Percentiles rank a stretch among this genome's conserved stretches.
These are phyloP conservation scores for Hymenopus coronatus DNA, from an alignment of 2,888 invertebrate species.

Conservation along the genomic window DNA sequence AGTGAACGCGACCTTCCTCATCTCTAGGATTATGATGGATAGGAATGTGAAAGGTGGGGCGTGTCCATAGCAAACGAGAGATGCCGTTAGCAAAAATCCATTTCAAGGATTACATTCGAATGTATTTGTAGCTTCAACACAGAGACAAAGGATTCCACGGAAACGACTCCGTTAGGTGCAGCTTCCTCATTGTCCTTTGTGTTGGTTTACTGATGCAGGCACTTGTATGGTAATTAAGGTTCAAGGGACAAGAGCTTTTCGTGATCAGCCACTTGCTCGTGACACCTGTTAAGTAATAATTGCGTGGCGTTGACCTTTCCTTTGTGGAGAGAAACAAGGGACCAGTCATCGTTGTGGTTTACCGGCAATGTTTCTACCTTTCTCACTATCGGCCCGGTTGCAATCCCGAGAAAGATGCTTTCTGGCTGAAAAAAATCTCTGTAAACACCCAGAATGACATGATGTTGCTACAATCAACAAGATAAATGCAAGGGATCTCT, in stretches of 20 bases:
- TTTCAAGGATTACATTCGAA: background rate
- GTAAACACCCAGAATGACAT: too few relatives aligned
- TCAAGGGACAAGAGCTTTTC: background rate
- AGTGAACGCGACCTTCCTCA: background rate
- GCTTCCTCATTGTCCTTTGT: background rate
- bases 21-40: background rate
- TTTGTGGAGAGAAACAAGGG: too few relatives aligned
- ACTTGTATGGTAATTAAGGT: background rate
- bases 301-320: background rate
- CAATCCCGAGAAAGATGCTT: too few relatives aligned
- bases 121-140: background rate
- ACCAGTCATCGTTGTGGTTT: too few relatives aligned
- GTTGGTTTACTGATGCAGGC: background rate
- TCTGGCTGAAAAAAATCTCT: too few relatives aligned
- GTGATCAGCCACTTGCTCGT: background rate
- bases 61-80: background rate
- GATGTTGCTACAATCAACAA: too few relatives aligned
- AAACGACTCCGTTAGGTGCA: background rate
- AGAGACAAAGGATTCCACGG: too few relatives aligned
- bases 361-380: too few relatives aligned
- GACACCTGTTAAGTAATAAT: background rate
- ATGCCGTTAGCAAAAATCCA: background rate
- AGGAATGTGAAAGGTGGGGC: background rate
- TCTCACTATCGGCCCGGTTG: too few relatives aligned
- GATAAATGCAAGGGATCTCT: too few relatives aligned